These are phyloP conservation scores for Pinctada fucata DNA, from an alignment of 2,888 invertebrate genomes.

Conservation along the genomic window DNA sequence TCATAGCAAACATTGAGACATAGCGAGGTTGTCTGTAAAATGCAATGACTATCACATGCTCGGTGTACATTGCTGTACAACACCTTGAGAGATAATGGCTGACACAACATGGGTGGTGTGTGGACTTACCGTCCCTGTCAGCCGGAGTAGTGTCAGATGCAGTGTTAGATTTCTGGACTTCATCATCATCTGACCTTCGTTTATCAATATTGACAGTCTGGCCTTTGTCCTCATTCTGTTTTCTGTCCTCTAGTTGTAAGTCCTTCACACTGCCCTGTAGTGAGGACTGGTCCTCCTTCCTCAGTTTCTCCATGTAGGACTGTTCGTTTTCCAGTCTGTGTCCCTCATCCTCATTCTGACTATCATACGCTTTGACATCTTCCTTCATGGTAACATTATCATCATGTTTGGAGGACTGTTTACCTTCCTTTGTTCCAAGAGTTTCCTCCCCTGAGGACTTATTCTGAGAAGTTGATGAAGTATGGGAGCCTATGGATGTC, in stretches of 20 bases:
- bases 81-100: no score
- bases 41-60: no score
- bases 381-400: neutral
- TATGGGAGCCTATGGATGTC: neutral
- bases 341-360: neutral
- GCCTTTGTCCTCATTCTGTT: neutral
- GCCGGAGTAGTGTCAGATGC: no score
- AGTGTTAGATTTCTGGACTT: neutral
- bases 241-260: neutral
- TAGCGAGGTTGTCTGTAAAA: no score
- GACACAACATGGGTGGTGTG: no score
- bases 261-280: neutral
- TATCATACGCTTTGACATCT: neutral
- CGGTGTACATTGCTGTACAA: no score
- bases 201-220: neutral
- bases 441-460: slow-evolving; percentile 1
- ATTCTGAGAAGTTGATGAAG: neutral
- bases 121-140: no score
- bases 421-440: neutral
- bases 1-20: no score
- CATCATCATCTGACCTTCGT: slow-evolving; percentile 1
- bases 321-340: neutral
- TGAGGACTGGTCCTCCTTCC: neutral
- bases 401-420: neutral
- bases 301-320: neutral